Evolutionary conservation across 2,113 vertebrate species (phyloP).

Genomic region (Thinocorus orbignyianus): DNA sequence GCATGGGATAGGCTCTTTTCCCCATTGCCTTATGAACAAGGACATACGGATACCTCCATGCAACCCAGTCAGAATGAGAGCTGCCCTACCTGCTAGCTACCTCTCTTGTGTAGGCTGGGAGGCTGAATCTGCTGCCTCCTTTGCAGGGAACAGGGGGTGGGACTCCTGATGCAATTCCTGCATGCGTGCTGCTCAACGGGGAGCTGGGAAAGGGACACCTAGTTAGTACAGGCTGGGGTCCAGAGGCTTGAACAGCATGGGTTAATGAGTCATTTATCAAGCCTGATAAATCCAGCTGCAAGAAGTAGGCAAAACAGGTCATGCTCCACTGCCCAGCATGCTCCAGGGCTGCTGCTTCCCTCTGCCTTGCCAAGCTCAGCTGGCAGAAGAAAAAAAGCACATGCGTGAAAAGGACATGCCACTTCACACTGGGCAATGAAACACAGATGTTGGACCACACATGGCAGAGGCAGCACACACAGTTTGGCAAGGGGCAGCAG

Average conservation of each 20-base stretch:
- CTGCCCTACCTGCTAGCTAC: not conserved
- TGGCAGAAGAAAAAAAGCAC: not conserved
- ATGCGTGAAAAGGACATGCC: not conserved
- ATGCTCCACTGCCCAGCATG: accelerated
- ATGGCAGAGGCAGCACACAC: not conserved
- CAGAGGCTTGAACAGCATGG: accelerated
- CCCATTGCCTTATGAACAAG: accelerated
- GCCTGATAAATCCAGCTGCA: not conserved
- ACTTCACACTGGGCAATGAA: not conserved
- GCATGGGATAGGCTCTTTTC: not conserved
- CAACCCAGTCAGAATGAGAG: not conserved
- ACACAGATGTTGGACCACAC: conserved; percentile 32
- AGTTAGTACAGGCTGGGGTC: not conserved
- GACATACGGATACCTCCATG: not conserved
- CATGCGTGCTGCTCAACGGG: accelerated
- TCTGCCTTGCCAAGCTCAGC: not conserved
- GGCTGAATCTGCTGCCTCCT: not conserved
- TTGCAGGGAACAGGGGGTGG: not conserved
- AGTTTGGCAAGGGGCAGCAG: not conserved
- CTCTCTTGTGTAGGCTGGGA: not conserved
- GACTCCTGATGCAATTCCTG: not conserved
- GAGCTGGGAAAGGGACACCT: not conserved
- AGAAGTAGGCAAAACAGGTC: not conserved
- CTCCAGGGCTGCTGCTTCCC: not conserved
- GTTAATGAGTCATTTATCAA: not conserved